Percentiles rank a stretch among this genome's conserved stretches.
Conservation (phyloP, 2,888 invertebrate species). For the Notodonta dromedarius region DNA sequence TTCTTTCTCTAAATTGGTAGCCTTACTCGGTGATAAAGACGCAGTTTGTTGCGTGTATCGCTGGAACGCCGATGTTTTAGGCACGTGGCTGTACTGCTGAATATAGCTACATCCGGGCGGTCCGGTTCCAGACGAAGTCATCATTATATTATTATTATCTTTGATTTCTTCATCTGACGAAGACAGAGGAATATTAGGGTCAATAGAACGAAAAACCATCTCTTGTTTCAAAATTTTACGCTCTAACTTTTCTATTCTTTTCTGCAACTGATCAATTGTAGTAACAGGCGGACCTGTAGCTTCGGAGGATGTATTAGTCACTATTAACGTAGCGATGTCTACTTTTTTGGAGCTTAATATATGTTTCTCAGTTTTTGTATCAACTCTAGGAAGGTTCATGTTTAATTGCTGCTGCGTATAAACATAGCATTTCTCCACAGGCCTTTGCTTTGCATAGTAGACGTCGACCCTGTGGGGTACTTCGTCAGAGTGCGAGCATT, state of each 20-base stretch:
- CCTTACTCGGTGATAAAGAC: conserved; percentile 66
- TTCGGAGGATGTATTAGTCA: conserved; percentile 59
- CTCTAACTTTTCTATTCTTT: conserved; percentile 45
- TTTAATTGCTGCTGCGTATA: conserved; percentile 59
- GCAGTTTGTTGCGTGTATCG: conserved; percentile 65
- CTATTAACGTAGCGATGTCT: conserved; percentile 61
- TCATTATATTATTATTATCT: conserved; percentile 50
- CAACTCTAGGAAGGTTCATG: conserved; percentile 61
- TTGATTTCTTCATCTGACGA: conserved; percentile 68
- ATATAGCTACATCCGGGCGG: conserved; percentile 74
- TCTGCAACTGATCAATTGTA: conserved; percentile 47
- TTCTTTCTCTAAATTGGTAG: conserved; percentile 71
- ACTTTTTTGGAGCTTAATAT: conserved; percentile 52
- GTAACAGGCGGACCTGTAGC: conserved; percentile 41
- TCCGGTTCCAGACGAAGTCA: conserved; percentile 45
- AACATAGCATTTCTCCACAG: conserved; percentile 65
- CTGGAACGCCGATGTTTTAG: conserved; percentile 77
- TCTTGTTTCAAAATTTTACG: conserved; percentile 69
- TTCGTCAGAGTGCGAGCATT: conserved; percentile 47
- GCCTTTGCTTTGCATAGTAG: conserved; percentile 49
- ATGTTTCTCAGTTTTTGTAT: conserved; percentile 48
- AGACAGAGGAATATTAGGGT: conserved; percentile 60
- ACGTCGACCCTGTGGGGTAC: conserved; percentile 39
- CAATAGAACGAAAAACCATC: conserved; percentile 68
- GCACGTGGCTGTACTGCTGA: conserved; percentile 76